phyloP scores from a whole-genome alignment of 2,797 vertebrate species.

The Danio albolineatus region DNA sequence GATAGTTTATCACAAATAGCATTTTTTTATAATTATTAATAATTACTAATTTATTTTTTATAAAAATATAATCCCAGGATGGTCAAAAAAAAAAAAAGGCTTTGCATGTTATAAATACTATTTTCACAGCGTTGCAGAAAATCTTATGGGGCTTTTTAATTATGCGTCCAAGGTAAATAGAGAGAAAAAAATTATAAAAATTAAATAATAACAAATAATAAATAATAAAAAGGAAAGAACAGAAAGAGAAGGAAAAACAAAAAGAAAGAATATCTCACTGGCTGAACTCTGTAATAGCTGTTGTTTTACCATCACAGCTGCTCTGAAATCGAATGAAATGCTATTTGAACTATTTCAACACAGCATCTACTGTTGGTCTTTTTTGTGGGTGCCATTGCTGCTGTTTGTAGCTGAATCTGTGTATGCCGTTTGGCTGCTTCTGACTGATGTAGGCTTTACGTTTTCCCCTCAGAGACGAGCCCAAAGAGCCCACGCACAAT shows the following conservation, averaged over 20 bases:
- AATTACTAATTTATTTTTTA: no score
- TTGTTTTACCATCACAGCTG: constrained; percentile 73
- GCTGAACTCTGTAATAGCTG: constrained; percentile 73
- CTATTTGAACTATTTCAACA: constrained; percentile 78
- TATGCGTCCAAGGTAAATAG: no score
- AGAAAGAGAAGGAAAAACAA: constrained; percentile 33
- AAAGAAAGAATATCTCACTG: constrained; percentile 43
- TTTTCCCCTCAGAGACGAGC: constrained; percentile 73
- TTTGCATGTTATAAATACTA: no score
- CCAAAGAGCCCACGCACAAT: constrained; percentile 78
- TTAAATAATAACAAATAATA: neutral
- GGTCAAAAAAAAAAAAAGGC: no score
- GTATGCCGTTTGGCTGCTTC: constrained; percentile 58
- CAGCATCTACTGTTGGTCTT: constrained; percentile 30
- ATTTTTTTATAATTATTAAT: no score
- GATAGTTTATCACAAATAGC: no score
- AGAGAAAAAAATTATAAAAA: neutral
- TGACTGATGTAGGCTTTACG: constrained; percentile 77
- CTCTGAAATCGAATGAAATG: constrained; percentile 77
- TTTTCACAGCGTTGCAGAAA: no score
- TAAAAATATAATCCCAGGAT: no score
- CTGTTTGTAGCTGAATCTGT: constrained; percentile 44
- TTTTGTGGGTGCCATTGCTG: constrained; percentile 47
- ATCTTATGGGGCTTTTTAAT: no score
- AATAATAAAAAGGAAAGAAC: neutral